A percentile compares a stretch with the other conserved stretches of the same genome.
phyloP scores from a whole-genome alignment of 2,113 vertebrate genomes.

The Laterallus jamaicensis region DNA sequence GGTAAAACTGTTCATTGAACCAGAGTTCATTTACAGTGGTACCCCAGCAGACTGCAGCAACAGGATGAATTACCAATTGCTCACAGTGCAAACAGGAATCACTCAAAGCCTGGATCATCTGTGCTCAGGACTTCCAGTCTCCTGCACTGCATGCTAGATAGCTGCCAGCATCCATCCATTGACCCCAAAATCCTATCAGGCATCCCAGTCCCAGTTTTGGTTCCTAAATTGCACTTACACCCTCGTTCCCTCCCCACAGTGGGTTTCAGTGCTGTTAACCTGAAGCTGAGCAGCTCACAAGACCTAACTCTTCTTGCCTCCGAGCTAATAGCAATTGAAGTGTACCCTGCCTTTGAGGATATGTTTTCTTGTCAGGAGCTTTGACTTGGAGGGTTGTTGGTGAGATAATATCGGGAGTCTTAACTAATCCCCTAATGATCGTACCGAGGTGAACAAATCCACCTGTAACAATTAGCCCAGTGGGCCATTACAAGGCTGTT shows the following conservation, averaged over 20 bases:
- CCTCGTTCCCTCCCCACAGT: neutral
- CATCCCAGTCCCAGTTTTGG: neutral
- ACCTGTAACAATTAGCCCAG: neutral
- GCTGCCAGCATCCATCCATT: neutral
- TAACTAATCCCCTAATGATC: constrained; percentile 9
- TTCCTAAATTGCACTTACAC: neutral
- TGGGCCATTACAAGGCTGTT: neutral
- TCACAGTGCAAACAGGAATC: constrained; percentile 2
- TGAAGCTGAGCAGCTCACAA: neutral
- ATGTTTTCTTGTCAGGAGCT: neutral
- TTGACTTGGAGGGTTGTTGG: neutral
- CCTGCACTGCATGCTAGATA: neutral
- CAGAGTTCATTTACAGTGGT: constrained; percentile 41
- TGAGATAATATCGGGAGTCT: neutral
- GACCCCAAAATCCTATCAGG: neutral
- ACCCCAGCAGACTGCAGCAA: constrained; percentile 31
- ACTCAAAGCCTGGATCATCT: neutral
- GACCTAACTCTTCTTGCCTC: neutral
- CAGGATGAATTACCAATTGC: constrained; percentile 29
- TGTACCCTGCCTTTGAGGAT: neutral
- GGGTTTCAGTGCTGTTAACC: constrained; percentile 1
- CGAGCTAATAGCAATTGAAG: neutral
- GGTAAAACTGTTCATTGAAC: constrained; percentile 43
- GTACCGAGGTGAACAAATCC: neutral
- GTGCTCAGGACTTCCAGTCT: neutral